Base-by-base conservation (phyloP, 2,797 vertebrate genomes). In the Phataginus tricuspis region DNA sequence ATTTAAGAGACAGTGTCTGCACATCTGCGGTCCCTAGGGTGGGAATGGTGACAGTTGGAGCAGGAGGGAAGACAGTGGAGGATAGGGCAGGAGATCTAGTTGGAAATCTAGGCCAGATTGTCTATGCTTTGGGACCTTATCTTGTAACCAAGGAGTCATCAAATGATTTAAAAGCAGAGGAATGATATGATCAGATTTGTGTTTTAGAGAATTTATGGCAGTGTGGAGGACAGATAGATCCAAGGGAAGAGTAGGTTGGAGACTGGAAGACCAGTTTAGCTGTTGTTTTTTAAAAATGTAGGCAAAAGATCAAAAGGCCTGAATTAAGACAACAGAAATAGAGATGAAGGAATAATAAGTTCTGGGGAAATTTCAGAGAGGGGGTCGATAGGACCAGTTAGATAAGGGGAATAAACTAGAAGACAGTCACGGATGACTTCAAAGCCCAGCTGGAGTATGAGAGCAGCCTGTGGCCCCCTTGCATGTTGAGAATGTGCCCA, bases 91-190 rank as follows among this genome's bases (percentile, higher is more conserved):
- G 31, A 45, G 74, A 80, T 86, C 37, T 53, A 84, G 27, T 80
- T 92, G 74, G 75, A 92, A 93, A 88, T 95, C 82, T 88, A 90
- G 80, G 83, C 66, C 78, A 94, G 53, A 80, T 55, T 92, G 31
- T 80, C 4, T 87, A 23, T 29, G 63, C 29, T 86, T 77, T 61
- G 57, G 37, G 80, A 80, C 55, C 59, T 92, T 82, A 78, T 91
- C 64, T 89, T 93, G 15, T 68, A 93, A 78, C 51, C 92, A 82
- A 90, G 61, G 16, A 49, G 63, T 39, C 5, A 79, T 59, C 64
- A 86, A 93, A 77, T 84, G 61, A 91, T 55, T 93, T 95, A 84
- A 89, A 93, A 96, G 85, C 53, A 86, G 63, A 95, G 23, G 69
- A 96, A 83, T 93, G 25, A 87, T 91, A 93, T 87, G 55, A 96